Evolutionary conservation across 2,888 invertebrate species (phyloP).

Genomic region (Perdita meconis): DNA sequence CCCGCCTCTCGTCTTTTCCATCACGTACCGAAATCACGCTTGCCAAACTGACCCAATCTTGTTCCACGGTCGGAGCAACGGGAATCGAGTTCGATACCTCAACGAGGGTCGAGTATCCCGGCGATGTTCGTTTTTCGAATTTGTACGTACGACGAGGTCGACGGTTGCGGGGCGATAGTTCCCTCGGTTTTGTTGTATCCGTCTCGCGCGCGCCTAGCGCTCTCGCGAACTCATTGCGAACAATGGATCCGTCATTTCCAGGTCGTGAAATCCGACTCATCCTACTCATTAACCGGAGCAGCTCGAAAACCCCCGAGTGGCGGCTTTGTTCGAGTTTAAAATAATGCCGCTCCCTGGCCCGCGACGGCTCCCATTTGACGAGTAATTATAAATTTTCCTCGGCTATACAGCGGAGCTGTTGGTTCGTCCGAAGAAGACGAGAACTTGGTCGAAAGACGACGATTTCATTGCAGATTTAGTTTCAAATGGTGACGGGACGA

Average conservation of each 20-base stretch:
- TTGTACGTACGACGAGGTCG: neutral
- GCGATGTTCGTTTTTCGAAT: slow-evolving; percentile 14
- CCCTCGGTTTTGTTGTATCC: slow-evolving; percentile 37
- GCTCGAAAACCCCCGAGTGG: slow-evolving; percentile 39
- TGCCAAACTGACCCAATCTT: slow-evolving; percentile 21
- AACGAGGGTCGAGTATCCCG: neutral
- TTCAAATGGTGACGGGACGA: slow-evolving; percentile 6
- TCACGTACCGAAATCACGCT: slow-evolving; percentile 51
- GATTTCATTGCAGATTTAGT: slow-evolving; percentile 18
- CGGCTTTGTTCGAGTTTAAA: slow-evolving; percentile 55
- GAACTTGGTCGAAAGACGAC: neutral
- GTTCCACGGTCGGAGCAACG: slow-evolving; percentile 34
- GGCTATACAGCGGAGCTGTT: slow-evolving; percentile 21
- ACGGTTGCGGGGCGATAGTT: slow-evolving; percentile 21
- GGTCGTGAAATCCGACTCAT: slow-evolving; percentile 53
- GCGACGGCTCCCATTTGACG: slow-evolving; percentile 29
- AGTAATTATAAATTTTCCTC: slow-evolving; percentile 54
- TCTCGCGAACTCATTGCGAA: slow-evolving; percentile 56
- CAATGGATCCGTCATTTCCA: slow-evolving; percentile 73
- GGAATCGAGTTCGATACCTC: neutral
- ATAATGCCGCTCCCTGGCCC: slow-evolving; percentile 32
- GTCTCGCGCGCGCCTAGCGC: slow-evolving; percentile 27
- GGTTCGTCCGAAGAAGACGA: neutral
- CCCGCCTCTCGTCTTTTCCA: neutral
- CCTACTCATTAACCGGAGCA: slow-evolving; percentile 59